phyloP scores from a whole-genome alignment of 2,797 vertebrate species.

The Girardinus metallicus region DNA sequence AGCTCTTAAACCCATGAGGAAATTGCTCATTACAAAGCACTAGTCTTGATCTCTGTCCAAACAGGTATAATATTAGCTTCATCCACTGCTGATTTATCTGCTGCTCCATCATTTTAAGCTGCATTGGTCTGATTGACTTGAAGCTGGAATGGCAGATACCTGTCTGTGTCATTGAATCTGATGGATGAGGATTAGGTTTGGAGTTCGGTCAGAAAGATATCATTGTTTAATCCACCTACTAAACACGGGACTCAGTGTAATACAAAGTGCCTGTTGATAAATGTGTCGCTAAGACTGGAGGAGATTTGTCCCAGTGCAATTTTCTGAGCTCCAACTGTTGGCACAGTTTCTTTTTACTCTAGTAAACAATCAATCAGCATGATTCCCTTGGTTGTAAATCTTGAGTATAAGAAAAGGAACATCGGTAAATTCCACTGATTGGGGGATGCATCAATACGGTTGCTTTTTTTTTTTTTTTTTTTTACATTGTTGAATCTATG shows the following conservation, averaged over 20 bases:
- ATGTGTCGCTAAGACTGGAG: slow-evolving; percentile 29
- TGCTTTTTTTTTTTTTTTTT: not conserved
- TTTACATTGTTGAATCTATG: not conserved
- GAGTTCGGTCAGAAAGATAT: slow-evolving; percentile 30
- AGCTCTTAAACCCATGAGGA: slow-evolving; percentile 60
- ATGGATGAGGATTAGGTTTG: slow-evolving; percentile 50
- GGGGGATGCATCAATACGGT: not conserved
- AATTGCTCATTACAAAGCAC: slow-evolving; percentile 57
- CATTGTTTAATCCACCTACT: slow-evolving; percentile 32
- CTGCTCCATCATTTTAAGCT: slow-evolving; percentile 40
- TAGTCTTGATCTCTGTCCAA: slow-evolving; percentile 38
- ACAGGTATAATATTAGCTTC: slow-evolving; percentile 42
- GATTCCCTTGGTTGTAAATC: slow-evolving; percentile 25
- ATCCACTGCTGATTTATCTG: slow-evolving; percentile 30
- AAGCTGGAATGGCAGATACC: slow-evolving; percentile 59
- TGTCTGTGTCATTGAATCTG: slow-evolving; percentile 58
- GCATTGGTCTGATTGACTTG: slow-evolving; percentile 63
- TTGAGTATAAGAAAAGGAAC: slow-evolving; percentile 8
- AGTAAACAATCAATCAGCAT: slow-evolving; percentile 42
- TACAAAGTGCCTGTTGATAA: slow-evolving; percentile 49
- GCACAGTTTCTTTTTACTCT: slow-evolving; percentile 26
- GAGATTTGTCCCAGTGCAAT: slow-evolving; percentile 28
- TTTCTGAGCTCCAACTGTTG: slow-evolving; percentile 46
- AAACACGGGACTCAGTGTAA: slow-evolving; percentile 50
- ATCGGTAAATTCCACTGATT: slow-evolving; percentile 30